phyloP scores from a whole-genome alignment of 2,797 vertebrate genomes.

The Aulostomus chinensis region DNA sequence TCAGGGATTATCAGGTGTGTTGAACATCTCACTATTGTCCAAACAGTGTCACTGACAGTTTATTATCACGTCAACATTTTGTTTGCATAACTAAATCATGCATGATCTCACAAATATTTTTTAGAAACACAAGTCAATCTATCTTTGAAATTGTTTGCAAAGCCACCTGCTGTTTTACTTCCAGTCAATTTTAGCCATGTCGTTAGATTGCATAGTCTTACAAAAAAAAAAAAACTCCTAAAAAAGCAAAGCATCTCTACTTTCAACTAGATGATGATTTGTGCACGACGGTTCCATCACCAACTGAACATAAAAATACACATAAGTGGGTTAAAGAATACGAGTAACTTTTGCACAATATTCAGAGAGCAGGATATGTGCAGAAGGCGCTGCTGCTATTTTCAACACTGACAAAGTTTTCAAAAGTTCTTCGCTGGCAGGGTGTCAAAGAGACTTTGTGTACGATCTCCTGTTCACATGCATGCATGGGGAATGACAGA shows the following conservation, averaged over 20 bases:
- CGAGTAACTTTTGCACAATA: slow-evolving; percentile 22
- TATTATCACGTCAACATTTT: no score
- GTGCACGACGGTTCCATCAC: slow-evolving; percentile 10
- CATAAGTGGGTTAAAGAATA: slow-evolving; percentile 12
- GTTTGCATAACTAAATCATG: no score
- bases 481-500: slow-evolving; percentile 45
- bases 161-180: no score
- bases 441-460: slow-evolving; percentile 33
- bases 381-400: slow-evolving; percentile 40
- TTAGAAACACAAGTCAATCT: no score
- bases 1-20: no score
- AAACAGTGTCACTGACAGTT: no score
- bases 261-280: slow-evolving; percentile 5
- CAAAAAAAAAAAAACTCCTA: no score
- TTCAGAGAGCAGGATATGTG: slow-evolving; percentile 26
- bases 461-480: slow-evolving; percentile 17
- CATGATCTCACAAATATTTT: no score
- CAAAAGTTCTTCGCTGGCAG: slow-evolving; percentile 41
- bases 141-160: no score
- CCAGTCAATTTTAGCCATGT: no score
- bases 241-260: slow-evolving; percentile 17
- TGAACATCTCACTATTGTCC: no score
- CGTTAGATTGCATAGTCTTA: no score
- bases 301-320: slow-evolving; percentile 18
- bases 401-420: slow-evolving; percentile 49